Evolutionary conservation across 1,140 invertebrate species (phyloP).

Genomic region (Acyrthosiphon pisum): DNA sequence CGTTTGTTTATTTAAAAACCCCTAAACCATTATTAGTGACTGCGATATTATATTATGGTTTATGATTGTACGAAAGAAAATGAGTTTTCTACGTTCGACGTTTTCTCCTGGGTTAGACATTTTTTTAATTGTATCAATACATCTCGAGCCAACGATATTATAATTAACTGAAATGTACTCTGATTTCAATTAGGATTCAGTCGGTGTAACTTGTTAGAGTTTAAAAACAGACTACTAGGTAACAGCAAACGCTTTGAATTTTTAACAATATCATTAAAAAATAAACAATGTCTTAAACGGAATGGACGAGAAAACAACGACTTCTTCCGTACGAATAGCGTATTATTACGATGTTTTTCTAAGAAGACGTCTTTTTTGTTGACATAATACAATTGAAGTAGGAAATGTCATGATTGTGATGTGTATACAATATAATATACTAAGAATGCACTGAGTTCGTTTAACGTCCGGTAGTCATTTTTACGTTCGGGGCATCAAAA

Average conservation of each 20-base stretch:
- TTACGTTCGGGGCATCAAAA: background rate
- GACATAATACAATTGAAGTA: background rate
- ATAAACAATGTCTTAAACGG: background rate
- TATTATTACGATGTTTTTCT: background rate
- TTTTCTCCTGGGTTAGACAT: too few relatives aligned
- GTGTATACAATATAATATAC: background rate
- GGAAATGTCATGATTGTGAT: background rate
- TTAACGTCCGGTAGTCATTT: background rate
- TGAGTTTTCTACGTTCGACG: background rate
- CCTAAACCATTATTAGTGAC: background rate
- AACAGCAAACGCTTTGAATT: background rate
- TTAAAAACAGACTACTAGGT: background rate
- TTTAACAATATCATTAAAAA: background rate
- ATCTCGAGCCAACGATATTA: too few relatives aligned
- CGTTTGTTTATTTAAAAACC: background rate
- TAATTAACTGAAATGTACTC: too few relatives aligned
- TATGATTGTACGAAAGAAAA: too few relatives aligned
- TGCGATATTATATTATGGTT: too few relatives aligned
- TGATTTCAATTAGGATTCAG: too few relatives aligned
- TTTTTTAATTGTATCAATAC: too few relatives aligned
- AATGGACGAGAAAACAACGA: background rate
- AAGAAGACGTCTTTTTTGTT: background rate
- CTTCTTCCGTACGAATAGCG: background rate
- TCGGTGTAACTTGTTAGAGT: background rate
- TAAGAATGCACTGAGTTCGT: background rate